These are phyloP conservation scores for Luperina testacea DNA, from an alignment of 2,888 invertebrate species.

Conservation along the genomic window DNA sequence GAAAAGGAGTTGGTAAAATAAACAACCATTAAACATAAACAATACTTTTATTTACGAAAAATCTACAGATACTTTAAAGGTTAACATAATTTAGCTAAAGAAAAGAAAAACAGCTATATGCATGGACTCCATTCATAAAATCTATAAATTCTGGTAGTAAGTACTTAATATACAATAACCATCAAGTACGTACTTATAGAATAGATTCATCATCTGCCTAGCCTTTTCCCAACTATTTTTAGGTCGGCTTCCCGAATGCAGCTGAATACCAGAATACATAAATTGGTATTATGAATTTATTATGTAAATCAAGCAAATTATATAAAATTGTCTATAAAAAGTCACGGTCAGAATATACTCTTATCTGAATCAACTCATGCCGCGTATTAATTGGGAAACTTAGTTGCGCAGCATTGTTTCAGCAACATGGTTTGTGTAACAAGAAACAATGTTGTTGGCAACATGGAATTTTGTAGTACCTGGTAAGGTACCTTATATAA, in stretches of 20 bases:
- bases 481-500: background rate
- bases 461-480: background rate
- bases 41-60: conserved; percentile 7
- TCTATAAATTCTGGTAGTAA: no score
- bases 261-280: no score
- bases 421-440: background rate
- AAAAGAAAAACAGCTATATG: no score
- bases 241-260: no score
- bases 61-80: background rate
- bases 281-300: no score
- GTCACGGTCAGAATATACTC: background rate
- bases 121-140: background rate
- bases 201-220: no score
- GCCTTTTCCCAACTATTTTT: no score
- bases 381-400: background rate
- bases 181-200: background rate
- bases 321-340: background rate
- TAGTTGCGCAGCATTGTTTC: background rate
- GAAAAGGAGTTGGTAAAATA: background rate
- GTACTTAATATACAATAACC: no score
- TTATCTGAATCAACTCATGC: background rate
- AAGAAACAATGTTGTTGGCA: background rate
- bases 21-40: background rate
- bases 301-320: background rate
- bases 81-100: background rate